phyloP scores from a whole-genome alignment of 2,113 vertebrate species.

The Podilymbus podiceps region DNA sequence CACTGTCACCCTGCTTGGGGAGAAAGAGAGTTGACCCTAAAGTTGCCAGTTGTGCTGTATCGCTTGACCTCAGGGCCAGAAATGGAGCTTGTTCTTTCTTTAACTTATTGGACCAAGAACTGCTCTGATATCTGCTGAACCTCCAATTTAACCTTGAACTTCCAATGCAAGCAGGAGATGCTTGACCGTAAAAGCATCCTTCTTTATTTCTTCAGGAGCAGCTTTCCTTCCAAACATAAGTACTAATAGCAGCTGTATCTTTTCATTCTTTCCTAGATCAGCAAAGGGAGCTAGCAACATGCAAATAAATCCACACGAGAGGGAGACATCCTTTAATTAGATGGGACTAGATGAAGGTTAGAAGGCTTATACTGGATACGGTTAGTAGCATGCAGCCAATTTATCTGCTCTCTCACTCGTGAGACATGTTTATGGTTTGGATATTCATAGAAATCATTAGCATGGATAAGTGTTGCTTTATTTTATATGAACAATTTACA shows the following conservation, averaged over 20 bases:
- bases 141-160: not conserved
- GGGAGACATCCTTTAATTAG: not conserved
- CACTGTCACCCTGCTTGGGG: not conserved
- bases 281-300: not conserved
- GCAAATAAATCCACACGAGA: not conserved
- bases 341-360: not conserved
- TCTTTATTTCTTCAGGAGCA: not conserved
- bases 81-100: not conserved
- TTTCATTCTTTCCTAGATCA: not conserved
- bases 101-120: not conserved
- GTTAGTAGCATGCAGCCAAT: not conserved
- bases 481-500: not conserved
- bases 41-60: not conserved
- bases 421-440: not conserved
- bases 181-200: not conserved
- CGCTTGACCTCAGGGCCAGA: accelerated
- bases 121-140: not conserved
- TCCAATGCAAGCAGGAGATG: not conserved
- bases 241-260: not conserved
- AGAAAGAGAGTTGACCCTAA: not conserved
- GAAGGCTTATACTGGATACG: not conserved
- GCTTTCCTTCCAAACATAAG: not conserved
- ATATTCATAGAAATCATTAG: not conserved
- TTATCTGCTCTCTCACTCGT: not conserved
- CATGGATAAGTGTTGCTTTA: not conserved